Evolutionary conservation across 1,140 invertebrate species (phyloP).

Genomic region (Trachelipus rathkii): DNA sequence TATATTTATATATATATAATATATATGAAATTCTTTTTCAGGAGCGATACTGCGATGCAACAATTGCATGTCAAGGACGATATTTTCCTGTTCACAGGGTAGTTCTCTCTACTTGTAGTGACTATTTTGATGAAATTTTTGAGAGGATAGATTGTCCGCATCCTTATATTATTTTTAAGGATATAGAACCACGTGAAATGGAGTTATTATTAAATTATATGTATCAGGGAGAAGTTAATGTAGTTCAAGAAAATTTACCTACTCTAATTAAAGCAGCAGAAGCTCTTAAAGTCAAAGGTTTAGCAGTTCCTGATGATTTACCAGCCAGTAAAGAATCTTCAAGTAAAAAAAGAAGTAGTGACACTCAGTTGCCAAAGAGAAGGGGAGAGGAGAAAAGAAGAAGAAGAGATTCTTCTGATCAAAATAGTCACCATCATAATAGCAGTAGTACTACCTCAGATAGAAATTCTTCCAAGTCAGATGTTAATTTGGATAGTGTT

Average conservation of each 20-base stretch:
- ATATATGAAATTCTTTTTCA: too few species aligned
- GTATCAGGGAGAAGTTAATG: conserved; percentile 14
- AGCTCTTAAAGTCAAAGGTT: conserved; percentile 1
- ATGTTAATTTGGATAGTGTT: too few species aligned
- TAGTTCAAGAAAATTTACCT: not conserved
- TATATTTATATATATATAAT: too few species aligned
- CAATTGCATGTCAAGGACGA: not conserved
- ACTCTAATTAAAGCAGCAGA: conserved; percentile 7
- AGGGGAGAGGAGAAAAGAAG: too few species aligned
- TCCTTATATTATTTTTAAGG: conserved; percentile 12
- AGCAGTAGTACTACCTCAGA: too few species aligned
- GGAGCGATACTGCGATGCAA: not conserved
- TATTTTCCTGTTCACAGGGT: not conserved
- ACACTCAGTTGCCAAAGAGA: not conserved
- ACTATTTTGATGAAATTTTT: conserved; percentile 6
- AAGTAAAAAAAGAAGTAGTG: conserved; percentile 5
- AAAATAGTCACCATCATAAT: too few species aligned
- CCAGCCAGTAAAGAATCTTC: not conserved
- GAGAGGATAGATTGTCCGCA: not conserved
- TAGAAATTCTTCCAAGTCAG: too few species aligned
- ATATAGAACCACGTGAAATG: not conserved
- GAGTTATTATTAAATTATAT: conserved; percentile 1
- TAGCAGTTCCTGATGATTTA: conserved; percentile 9
- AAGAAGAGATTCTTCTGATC: too few species aligned
- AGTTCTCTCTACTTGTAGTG: not conserved